Evolutionary conservation across 2,113 vertebrate species (phyloP), one percentile per base, ranked within the genome.

Genomic region (Laticauda colubrina): DNA sequence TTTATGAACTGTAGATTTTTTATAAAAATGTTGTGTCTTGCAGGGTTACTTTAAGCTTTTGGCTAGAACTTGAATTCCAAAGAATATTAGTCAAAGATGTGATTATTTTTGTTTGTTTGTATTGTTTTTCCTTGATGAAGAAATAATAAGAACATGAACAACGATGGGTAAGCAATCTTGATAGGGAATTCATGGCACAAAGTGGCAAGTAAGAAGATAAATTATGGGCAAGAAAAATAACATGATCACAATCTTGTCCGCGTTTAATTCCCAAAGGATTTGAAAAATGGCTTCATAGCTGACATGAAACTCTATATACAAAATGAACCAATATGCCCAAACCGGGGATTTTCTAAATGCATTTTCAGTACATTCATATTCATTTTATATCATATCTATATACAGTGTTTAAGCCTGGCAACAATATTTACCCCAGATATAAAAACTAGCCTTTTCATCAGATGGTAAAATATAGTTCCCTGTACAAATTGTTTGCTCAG

Each of bases 341-440:
- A 3, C 34, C 85, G 53, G 48, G 45, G 89, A 61, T 3, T 92
- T 94, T 93, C 91, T 59, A 92, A 90, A 48, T 90, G 39, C 18
- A 69, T 11, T 69, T 29, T 64, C 43, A 53, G 26, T 61, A 59
- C 21, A 59, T 59, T 59, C 23, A 24, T 59, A 56, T 39, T 64
- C 57, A 59, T 90, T 94, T 94, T 89, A 26, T 75, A 81, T 94
- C 91, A 92, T 39, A 85, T 69, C 54, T 14, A 8, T 2, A 61
- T 75, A 54, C 4, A 34, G 5, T 21, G 91, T 92, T 93, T 86
- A 90, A n/a, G 48, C 51, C 89, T 57, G 10, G 94, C 34, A 94
- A 95, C 53, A 95, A 90, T 64, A 2, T 10, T 94, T 43, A 92
- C 29, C 1, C 8, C 51, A 64, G 51, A 86, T 90, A 39, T 21